Evolutionary conservation across 2,113 vertebrate species (phyloP).

Genomic region (Leucoraja erinaceus): DNA sequence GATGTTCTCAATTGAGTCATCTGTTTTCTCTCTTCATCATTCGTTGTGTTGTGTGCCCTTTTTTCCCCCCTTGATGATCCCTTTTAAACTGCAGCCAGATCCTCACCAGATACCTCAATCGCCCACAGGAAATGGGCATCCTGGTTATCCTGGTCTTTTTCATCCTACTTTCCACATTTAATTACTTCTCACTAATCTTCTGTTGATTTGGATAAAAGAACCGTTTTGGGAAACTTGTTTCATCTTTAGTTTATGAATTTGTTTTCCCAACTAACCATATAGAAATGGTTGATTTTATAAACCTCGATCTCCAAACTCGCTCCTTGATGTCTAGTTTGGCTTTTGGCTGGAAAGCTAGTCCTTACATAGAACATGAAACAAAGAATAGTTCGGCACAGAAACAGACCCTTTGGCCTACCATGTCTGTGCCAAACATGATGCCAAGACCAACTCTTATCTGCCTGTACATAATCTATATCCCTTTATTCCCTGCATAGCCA

Average conservation of each 20-base stretch:
- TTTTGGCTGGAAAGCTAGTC: not conserved
- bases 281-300: not conserved
- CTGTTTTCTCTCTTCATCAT: not conserved
- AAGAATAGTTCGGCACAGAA: too few relatives aligned
- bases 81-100: not conserved
- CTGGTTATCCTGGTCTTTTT: not conserved
- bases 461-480: too few relatives aligned
- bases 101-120: conserved; percentile 1
- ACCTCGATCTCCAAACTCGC: not conserved
- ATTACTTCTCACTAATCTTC: not conserved
- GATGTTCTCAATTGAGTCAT: not conserved
- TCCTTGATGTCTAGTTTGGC: not conserved
- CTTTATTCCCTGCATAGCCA: too few relatives aligned
- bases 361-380: too few relatives aligned
- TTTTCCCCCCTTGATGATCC: not conserved
- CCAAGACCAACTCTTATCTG: too few relatives aligned
- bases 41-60: not conserved
- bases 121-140: not conserved
- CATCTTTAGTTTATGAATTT: not conserved
- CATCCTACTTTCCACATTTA: not conserved
- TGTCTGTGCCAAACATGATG: too few relatives aligned
- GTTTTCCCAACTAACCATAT: not conserved
- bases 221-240: not conserved
- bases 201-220: not conserved
- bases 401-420: too few relatives aligned